phyloP scores from a whole-genome alignment of 1,140 invertebrate genomes.

The Philotrypesis tridentata region DNA sequence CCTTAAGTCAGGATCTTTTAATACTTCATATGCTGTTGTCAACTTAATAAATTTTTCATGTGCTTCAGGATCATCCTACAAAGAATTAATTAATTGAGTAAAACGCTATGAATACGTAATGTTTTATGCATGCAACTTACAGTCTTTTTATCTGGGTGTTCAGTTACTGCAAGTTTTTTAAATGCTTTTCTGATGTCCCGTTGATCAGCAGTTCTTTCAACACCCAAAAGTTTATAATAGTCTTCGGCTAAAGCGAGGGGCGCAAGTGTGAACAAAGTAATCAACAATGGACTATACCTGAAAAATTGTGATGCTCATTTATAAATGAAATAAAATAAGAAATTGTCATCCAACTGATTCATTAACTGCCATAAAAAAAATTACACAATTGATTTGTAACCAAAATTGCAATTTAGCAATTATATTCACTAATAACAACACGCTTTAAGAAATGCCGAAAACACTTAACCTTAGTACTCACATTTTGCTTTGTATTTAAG shows the following conservation, averaged over 20 bases:
- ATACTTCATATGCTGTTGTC: constrained; percentile 87
- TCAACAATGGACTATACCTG: neutral
- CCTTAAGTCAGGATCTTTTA: constrained; percentile 85
- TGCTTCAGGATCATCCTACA: constrained; percentile 81
- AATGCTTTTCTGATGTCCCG: constrained; percentile 88
- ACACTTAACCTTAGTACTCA: constrained; percentile 6
- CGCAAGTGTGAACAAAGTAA: constrained; percentile 51
- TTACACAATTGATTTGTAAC: neutral
- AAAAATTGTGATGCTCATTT: neutral
- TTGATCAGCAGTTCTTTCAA: constrained; percentile 80
- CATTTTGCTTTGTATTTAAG: constrained; percentile 2
- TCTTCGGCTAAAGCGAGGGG: constrained; percentile 60
- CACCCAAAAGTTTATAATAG: constrained; percentile 82
- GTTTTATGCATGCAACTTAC: constrained; percentile 70
- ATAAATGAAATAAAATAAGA: neutral
- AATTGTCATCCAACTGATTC: neutral
- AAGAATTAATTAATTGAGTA: constrained; percentile 30
- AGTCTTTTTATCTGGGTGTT: constrained; percentile 90
- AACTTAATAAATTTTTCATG: constrained; percentile 86
- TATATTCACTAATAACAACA: constrained; percentile 4
- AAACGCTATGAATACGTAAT: neutral
- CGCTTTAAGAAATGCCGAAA: neutral
- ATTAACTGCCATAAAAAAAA: neutral
- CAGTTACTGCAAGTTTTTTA: constrained; percentile 85
- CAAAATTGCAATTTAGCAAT: neutral